These are phyloP conservation scores for Desmodus rotundus DNA, from an alignment of 2,113 vertebrate genomes.

Conservation along the genomic window DNA sequence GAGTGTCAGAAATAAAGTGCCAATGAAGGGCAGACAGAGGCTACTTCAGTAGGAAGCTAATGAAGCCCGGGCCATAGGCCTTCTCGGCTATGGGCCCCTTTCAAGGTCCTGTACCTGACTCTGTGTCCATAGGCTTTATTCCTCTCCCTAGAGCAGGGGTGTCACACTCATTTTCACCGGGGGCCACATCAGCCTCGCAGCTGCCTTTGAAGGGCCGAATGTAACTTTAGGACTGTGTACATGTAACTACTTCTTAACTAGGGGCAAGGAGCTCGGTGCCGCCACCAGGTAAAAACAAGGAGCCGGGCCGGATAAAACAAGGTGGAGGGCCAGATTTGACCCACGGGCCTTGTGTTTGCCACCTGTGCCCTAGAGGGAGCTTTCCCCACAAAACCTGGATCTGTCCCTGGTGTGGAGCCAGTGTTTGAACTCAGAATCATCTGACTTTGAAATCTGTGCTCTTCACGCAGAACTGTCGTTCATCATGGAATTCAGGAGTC, in stretches of 20 bases:
- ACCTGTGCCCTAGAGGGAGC: not conserved
- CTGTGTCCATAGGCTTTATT: not conserved
- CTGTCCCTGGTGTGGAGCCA: not conserved
- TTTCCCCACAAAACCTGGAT: not conserved
- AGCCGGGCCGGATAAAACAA: too few relatives aligned
- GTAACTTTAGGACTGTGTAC: too few relatives aligned
- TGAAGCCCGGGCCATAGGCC: not conserved
- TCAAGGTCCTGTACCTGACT: not conserved
- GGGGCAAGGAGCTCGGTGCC: too few relatives aligned
- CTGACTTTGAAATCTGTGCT: not conserved
- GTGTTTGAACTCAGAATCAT: not conserved
- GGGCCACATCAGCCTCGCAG: too few relatives aligned
- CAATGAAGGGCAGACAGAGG: not conserved
- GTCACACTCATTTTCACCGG: too few relatives aligned
- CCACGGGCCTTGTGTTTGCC: too few relatives aligned
- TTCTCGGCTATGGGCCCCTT: not conserved
- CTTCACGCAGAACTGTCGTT: not conserved
- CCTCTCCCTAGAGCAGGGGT: not conserved
- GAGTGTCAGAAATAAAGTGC: not conserved
- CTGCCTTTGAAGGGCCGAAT: too few relatives aligned
- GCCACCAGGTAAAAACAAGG: too few relatives aligned
- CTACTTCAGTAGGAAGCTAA: not conserved
- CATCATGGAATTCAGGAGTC: not conserved
- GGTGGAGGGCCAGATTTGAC: too few relatives aligned
- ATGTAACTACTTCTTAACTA: too few relatives aligned